Conservation (phyloP, 2,888 invertebrate genomes). For the Tanytarsus gracilentus region DNA sequence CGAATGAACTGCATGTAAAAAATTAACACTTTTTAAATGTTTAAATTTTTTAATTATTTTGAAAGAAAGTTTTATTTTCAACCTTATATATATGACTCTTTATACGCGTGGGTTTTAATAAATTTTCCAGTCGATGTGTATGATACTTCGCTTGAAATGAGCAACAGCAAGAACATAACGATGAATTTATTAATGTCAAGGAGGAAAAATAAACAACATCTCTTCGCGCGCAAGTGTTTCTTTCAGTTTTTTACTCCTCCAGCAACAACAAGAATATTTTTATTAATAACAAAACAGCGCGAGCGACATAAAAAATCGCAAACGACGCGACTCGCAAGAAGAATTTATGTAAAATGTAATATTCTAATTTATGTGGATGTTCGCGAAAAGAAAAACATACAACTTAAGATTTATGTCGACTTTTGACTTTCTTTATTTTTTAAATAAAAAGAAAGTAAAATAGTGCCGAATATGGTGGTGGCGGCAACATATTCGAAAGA, state of each 20-base stretch:
- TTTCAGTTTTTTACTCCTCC: neutral
- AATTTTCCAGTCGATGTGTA: too few relatives aligned
- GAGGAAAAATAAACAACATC: constrained; percentile 3
- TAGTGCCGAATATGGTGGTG: too few relatives aligned
- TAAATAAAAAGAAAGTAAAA: too few relatives aligned
- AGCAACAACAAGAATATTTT: constrained; percentile 19
- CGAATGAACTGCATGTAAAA: too few relatives aligned
- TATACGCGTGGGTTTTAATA: too few relatives aligned
- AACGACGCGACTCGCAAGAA: constrained; percentile 22
- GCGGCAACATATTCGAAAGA: too few relatives aligned
- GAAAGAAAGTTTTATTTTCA: too few relatives aligned
- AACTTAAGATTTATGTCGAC: constrained; percentile 22
- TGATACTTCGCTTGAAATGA: neutral
- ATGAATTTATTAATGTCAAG: constrained; percentile 27
- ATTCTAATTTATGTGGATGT: constrained; percentile 25
- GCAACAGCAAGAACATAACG: constrained; percentile 21
- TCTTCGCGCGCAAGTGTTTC: neutral
- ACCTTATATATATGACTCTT: too few relatives aligned
- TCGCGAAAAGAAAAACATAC: neutral
- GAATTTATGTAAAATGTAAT: constrained; percentile 19
- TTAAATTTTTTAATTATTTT: too few relatives aligned
- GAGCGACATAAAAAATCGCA: constrained; percentile 25
- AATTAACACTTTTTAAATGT: too few relatives aligned
- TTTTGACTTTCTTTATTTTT: neutral
- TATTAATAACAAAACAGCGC: constrained; percentile 24